phyloP scores from a whole-genome alignment of 2,797 vertebrate species.

The Rhadinocentrus ornatus region DNA sequence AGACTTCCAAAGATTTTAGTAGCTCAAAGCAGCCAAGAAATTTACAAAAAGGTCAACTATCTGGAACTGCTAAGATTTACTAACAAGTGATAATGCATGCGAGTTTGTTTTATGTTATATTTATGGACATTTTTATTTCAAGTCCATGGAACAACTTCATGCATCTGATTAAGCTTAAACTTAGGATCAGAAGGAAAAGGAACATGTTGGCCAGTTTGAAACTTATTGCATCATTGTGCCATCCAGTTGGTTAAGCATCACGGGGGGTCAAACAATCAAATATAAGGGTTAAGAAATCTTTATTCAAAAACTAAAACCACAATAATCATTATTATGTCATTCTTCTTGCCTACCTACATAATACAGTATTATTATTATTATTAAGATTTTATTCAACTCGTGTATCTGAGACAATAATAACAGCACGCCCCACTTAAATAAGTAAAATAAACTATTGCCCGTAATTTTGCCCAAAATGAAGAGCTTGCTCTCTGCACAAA shows the following conservation, averaged over 20 bases:
- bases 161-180: slow-evolving; percentile 5
- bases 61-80: neutral
- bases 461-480: neutral
- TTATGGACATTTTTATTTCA: neutral
- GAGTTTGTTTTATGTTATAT: neutral
- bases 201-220: neutral
- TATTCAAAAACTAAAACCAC: neutral
- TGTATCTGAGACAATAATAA: neutral
- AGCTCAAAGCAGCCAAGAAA: neutral
- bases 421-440: no score
- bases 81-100: neutral
- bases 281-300: neutral
- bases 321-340: neutral
- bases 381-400: neutral
- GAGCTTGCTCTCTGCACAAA: neutral
- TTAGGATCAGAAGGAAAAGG: no score
- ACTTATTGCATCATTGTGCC: neutral
- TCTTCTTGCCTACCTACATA: neutral
- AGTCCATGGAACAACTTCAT: neutral
- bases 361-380: no score
- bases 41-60: neutral
- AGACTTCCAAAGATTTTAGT: slow-evolving; percentile 15
- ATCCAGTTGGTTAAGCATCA: neutral
- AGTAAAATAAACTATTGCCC: neutral
- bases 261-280: no score